Percentiles rank a stretch among this genome's conserved stretches.
Conservation (phyloP, 2,888 invertebrate genomes). For the Drosophila pegasa region DNA sequence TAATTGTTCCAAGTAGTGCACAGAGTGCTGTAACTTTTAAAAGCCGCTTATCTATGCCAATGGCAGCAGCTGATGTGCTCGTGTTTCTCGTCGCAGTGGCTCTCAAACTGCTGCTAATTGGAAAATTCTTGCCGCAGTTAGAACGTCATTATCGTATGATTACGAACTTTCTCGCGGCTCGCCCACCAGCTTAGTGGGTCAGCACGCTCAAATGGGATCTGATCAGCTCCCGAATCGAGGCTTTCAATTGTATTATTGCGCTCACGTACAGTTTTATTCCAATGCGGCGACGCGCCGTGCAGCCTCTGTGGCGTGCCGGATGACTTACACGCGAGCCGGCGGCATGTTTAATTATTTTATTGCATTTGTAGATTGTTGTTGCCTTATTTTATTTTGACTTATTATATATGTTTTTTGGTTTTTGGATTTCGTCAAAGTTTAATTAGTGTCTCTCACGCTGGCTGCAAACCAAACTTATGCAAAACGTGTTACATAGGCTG, state of each 20-base stretch:
- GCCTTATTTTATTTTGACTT: conserved; percentile 13
- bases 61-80: neutral
- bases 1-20: conserved; percentile 13
- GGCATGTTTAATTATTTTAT: conserved; percentile 73
- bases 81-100: neutral
- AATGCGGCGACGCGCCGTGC: conserved; percentile 41
- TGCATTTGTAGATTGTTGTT: conserved; percentile 49
- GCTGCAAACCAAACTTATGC: conserved; percentile 62
- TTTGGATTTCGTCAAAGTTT: conserved; percentile 61
- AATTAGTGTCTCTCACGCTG: conserved; percentile 69
- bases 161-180: conserved; percentile 55
- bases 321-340: conserved; percentile 58
- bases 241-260: conserved; percentile 51
- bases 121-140: conserved; percentile 44
- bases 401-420: conserved; percentile 27
- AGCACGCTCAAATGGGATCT: conserved; percentile 23
- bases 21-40: conserved; percentile 21
- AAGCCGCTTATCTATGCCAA: conserved; percentile 4
- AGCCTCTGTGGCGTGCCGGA: conserved; percentile 47
- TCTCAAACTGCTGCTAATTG: conserved; percentile 25
- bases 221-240: conserved; percentile 49
- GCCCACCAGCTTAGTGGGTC: conserved; percentile 47
- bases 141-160: conserved; percentile 50
- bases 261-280: conserved; percentile 58
- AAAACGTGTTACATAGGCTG: conserved; percentile 75